Evolutionary conservation across 2,888 invertebrate genomes (phyloP).

Genomic region (Netelia virgata): DNA sequence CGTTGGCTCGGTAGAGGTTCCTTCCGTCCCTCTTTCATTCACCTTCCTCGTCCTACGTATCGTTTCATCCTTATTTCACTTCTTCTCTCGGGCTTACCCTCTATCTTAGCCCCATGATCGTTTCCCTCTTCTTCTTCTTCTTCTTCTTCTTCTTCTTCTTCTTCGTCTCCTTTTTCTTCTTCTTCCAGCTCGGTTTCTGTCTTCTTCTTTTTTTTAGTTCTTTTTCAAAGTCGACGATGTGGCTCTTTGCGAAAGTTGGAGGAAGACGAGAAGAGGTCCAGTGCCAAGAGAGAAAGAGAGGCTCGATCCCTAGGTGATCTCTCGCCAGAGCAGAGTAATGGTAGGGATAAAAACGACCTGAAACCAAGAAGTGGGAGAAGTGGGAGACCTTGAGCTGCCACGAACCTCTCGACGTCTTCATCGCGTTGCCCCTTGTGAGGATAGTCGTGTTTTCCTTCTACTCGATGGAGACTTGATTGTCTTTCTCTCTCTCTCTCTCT

Average conservation of each 20-base stretch:
- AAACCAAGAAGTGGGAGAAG: slow-evolving; percentile 76
- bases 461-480: slow-evolving; percentile 29
- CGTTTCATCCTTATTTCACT: slow-evolving; percentile 45
- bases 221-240: slow-evolving; percentile 12
- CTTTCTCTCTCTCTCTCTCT: slow-evolving; percentile 33
- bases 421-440: slow-evolving; percentile 78
- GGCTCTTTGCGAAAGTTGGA: slow-evolving; percentile 22
- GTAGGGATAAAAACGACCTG: slow-evolving; percentile 69
- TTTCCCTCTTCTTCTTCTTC: slow-evolving; percentile 68
- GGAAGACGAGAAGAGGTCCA: slow-evolving; percentile 14
- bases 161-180: slow-evolving; percentile 54
- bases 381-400: slow-evolving; percentile 85
- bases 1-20: slow-evolving; percentile 73
- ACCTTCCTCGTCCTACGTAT: slow-evolving; percentile 40
- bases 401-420: slow-evolving; percentile 84
- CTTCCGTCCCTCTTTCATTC: slow-evolving; percentile 60
- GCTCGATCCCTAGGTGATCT: slow-evolving; percentile 26
- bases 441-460: slow-evolving; percentile 12
- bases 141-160: slow-evolving; percentile 64
- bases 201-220: slow-evolving; percentile 44
- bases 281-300: slow-evolving; percentile 21
- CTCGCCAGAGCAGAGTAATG: slow-evolving; percentile 43
- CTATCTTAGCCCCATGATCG: slow-evolving; percentile 68
- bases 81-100: slow-evolving; percentile 56
- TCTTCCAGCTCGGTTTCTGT: slow-evolving; percentile 24